phyloP scores from a whole-genome alignment of 2,888 invertebrate species.

The Aphrophora alni region DNA sequence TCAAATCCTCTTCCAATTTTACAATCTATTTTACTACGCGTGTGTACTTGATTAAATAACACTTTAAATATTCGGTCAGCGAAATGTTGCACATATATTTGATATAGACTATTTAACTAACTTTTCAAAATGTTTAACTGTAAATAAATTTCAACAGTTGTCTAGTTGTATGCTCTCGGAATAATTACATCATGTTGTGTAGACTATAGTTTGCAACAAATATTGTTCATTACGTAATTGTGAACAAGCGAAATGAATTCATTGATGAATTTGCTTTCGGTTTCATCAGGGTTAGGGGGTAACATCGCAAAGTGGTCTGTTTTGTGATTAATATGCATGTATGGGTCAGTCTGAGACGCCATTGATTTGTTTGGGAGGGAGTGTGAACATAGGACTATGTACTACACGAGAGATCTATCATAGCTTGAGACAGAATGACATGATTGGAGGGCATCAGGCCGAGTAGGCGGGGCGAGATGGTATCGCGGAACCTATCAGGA shows the following conservation, averaged over 20 bases:
- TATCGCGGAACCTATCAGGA: slow-evolving; percentile 36
- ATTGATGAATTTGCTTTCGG: not conserved
- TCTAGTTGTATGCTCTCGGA: not conserved
- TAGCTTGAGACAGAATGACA: slow-evolving; percentile 38
- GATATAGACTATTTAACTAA: too few species aligned
- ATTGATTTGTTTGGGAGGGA: slow-evolving; percentile 22
- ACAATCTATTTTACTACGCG: too few species aligned
- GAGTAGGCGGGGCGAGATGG: slow-evolving; percentile 36
- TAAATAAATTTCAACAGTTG: not conserved
- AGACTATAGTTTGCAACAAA: not conserved
- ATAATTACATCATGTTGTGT: not conserved
- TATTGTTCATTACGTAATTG: not conserved
- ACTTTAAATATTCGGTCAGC: too few species aligned
- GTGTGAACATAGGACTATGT: slow-evolving; percentile 28
- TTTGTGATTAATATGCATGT: slow-evolving; percentile 38
- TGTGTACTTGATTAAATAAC: too few species aligned
- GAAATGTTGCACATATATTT: too few species aligned
- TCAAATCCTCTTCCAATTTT: too few species aligned
- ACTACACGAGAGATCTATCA: slow-evolving; percentile 36
- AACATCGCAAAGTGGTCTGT: not conserved
- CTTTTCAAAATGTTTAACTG: not conserved
- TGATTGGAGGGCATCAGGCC: slow-evolving; percentile 37
- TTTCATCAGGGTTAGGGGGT: not conserved
- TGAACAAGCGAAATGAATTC: not conserved
- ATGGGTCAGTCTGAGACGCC: slow-evolving; percentile 34